Conservation (phyloP, 2,797 vertebrate species). For the Platalea minor region DNA sequence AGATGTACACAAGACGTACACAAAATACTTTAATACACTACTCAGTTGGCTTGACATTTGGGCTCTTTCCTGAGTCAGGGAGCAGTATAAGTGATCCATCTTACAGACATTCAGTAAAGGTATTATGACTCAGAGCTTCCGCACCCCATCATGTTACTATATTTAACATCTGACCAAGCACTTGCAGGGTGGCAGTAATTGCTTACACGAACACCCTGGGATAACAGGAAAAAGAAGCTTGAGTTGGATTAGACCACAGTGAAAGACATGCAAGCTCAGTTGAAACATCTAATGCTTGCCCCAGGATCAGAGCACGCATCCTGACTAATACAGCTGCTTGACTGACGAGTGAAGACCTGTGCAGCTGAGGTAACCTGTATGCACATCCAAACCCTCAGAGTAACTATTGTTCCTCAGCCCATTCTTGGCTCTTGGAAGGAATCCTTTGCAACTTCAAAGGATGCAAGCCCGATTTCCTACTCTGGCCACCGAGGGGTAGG, state of each 20-base stretch:
- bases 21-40: neutral
- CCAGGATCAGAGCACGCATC: neutral
- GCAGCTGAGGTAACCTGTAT: neutral
- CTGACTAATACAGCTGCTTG: neutral
- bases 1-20: rapidly evolving
- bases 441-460: neutral
- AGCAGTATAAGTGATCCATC: neutral
- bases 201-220: neutral
- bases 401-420: neutral
- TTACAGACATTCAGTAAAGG: neutral
- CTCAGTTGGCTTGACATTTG: neutral
- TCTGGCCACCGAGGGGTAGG: neutral
- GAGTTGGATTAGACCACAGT: neutral
- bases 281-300: neutral
- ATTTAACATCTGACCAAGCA: neutral
- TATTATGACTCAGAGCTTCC: neutral
- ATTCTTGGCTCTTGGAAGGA: neutral
- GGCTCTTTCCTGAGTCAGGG: neutral
- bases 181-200: neutral
- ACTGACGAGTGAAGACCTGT: neutral
- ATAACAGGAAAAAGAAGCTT: neutral
- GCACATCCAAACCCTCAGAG: neutral
- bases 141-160: neutral
- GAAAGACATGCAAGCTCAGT: neutral
- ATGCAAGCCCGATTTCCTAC: neutral